A percentile compares a stretch with the other conserved stretches of the same genome.
Conservation (phyloP, 2,888 invertebrate genomes). For the Myopa tessellatipennis region DNA sequence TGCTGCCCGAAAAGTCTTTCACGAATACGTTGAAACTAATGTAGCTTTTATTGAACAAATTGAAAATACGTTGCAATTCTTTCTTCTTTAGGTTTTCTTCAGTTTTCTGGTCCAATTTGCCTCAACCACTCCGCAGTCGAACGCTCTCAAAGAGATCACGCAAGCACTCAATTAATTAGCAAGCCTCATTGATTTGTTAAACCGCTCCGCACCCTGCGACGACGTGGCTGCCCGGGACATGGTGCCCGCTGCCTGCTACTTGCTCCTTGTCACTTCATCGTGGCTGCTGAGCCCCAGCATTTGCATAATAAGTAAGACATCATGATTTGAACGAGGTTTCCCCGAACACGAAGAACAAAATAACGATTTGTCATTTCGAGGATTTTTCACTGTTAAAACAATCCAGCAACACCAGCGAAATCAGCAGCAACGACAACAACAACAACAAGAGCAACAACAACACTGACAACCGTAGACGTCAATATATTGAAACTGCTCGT, state of each 20-base stretch:
- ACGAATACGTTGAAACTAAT: no score
- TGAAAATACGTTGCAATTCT: no score
- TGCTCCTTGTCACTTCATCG: neutral
- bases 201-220: neutral
- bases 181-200: slow-evolving; percentile 10
- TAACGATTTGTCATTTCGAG: slow-evolving; percentile 38
- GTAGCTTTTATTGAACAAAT: no score
- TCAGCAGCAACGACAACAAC: neutral
- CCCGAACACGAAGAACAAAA: slow-evolving; percentile 11
- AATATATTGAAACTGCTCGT: neutral
- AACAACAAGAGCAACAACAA: slow-evolving; percentile 6
- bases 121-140: neutral
- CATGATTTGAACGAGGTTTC: slow-evolving; percentile 20
- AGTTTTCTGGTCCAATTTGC: neutral
- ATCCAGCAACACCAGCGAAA: neutral
- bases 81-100: neutral
- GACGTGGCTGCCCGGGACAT: no score
- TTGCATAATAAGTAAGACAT: slow-evolving; percentile 40
- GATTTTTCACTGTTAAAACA: slow-evolving; percentile 27
- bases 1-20: no score
- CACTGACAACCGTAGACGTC: neutral
- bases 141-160: slow-evolving; percentile 1
- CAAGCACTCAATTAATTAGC: slow-evolving; percentile 30
- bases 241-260: neutral
- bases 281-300: neutral